Evolutionary conservation across 2,888 invertebrate species (phyloP).

Genomic region (Caenorhabditis angaria): DNA sequence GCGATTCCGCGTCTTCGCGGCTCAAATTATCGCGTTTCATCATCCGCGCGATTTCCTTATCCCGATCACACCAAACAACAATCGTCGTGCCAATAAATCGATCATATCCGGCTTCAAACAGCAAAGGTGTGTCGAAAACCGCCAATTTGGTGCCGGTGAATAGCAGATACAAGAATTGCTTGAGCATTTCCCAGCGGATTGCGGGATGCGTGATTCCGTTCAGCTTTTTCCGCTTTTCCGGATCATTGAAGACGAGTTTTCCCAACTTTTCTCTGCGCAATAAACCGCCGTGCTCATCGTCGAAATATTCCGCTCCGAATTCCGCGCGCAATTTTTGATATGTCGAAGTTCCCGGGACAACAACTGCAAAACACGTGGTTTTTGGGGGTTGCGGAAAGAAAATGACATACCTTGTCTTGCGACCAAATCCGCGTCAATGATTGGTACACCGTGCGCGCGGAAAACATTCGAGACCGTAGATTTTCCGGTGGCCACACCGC

Average conservation of each 20-base stretch:
- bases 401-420: conserved; percentile 60
- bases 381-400: neutral
- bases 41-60: conserved; percentile 63
- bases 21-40: conserved; percentile 57
- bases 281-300: conserved; percentile 62
- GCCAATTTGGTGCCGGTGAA: conserved; percentile 48
- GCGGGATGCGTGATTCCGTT: conserved; percentile 67
- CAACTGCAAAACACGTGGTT: conserved; percentile 49
- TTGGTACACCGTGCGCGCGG: conserved; percentile 52
- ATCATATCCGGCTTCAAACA: conserved; percentile 65
- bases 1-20: conserved; percentile 53
- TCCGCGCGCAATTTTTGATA: conserved; percentile 57
- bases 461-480: conserved; percentile 57
- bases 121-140: conserved; percentile 66
- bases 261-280: conserved; percentile 63
- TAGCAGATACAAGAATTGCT: conserved; percentile 49
- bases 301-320: conserved; percentile 66
- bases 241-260: conserved; percentile 59
- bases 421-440: conserved; percentile 68
- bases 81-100: conserved; percentile 58
- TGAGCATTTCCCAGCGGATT: conserved; percentile 62
- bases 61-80: conserved; percentile 61
- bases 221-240: conserved; percentile 60
- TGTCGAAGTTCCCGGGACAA: conserved; percentile 63
- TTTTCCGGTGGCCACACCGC: conserved; percentile 69